A percentile compares a stretch with the other conserved stretches of the same genome.
These are phyloP conservation scores for Pristionchus japonicus DNA, from an alignment of 2,888 invertebrate species.

Conservation along the genomic window DNA sequence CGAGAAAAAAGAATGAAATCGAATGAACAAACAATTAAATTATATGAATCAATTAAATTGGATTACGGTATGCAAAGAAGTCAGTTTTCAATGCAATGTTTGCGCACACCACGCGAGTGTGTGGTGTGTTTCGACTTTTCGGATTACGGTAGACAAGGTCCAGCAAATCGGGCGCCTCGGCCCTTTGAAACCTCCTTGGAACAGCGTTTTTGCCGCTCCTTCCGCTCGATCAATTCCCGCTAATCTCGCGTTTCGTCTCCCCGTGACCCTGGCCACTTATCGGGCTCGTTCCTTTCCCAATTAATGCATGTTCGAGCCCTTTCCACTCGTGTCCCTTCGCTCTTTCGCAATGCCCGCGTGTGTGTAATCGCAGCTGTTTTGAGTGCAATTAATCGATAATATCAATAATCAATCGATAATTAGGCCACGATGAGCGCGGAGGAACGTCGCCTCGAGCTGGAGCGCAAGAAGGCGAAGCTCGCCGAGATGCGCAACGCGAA, in stretches of 20 bases:
- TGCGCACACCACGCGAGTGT: neutral
- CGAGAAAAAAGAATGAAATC: neutral
- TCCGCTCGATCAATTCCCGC: neutral
- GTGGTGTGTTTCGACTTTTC: neutral
- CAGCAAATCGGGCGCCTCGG: neutral
- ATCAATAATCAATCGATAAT: neutral
- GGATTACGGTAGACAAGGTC: neutral
- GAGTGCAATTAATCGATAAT: neutral
- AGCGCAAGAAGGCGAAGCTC: conserved; percentile 64
- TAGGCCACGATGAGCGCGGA: conserved; percentile 25
- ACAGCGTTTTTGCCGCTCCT: neutral
- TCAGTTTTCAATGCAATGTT: neutral
- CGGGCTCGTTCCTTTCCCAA: neutral
- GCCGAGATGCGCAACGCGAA: conserved; percentile 58
- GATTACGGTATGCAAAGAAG: neutral
- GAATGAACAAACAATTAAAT: neutral
- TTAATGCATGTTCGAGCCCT: neutral
- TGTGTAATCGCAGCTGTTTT: neutral
- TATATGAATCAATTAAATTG: neutral
- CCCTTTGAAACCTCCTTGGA: too few species aligned
- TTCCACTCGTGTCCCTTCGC: too few species aligned
- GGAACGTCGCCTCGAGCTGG: conserved; percentile 59
- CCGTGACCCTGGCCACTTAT: neutral
- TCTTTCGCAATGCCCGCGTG: neutral
- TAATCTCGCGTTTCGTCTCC: neutral